These are phyloP conservation scores for Shargacucullia verbasci DNA, from an alignment of 2,888 invertebrate species.

Conservation along the genomic window DNA sequence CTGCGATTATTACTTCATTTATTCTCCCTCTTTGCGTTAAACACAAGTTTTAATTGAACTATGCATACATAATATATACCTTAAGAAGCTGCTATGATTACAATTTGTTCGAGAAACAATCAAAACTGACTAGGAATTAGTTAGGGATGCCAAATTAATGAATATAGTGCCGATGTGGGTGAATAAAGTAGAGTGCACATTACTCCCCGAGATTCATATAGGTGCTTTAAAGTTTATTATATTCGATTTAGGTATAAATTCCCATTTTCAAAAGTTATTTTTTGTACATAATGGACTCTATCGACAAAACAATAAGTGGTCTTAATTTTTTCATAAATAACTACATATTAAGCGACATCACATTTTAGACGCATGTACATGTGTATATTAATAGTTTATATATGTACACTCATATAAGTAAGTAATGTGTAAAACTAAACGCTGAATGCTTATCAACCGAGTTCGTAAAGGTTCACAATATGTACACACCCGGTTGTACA, in stretches of 20 bases:
- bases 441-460: conserved; percentile 15
- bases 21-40: conserved; percentile 11
- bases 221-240: conserved; percentile 44
- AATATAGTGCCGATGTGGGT: conserved; percentile 48
- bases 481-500: conserved; percentile 24
- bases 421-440: conserved; percentile 24
- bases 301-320: conserved; percentile 32
- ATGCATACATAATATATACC: conserved; percentile 33
- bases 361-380: conserved; percentile 42
- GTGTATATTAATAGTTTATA: conserved; percentile 33
- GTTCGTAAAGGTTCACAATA: conserved; percentile 22
- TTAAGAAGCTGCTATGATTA: conserved; percentile 30
- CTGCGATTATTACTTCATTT: too few species aligned
- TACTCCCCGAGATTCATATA: conserved; percentile 47
- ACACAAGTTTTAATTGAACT: conserved; percentile 24
- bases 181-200: conserved; percentile 35
- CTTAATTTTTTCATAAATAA: conserved; percentile 30
- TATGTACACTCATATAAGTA: conserved; percentile 37
- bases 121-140: conserved; percentile 42
- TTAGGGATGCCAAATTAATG: conserved; percentile 40
- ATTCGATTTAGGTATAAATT: conserved; percentile 33
- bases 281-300: conserved; percentile 26
- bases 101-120: conserved; percentile 37
- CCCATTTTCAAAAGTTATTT: conserved; percentile 17
- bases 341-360: conserved; percentile 50